A percentile compares a stretch with the other conserved stretches of the same genome.
Evolutionary conservation across 1,140 invertebrate species (phyloP).

Genomic region (Solenopsis invicta): DNA sequence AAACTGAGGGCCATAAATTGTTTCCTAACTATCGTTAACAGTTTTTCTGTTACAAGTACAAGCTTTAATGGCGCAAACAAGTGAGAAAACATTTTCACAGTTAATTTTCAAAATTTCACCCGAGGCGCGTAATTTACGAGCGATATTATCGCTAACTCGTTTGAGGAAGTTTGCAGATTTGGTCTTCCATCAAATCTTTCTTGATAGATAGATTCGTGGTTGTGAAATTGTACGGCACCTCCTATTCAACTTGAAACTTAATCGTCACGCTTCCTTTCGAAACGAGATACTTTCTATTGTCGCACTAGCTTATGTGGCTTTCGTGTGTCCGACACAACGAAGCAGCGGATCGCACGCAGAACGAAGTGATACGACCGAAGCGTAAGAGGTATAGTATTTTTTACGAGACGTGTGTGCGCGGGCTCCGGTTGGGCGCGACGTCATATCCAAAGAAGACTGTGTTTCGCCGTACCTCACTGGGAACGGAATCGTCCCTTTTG

Average conservation of each 20-base stretch:
- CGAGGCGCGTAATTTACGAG: background rate
- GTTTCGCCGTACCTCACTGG: slow-evolving; percentile 69
- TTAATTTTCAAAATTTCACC: background rate
- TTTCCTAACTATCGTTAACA: background rate
- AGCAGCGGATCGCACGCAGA: slow-evolving; percentile 1
- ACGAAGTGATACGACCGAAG: background rate
- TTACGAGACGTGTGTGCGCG: slow-evolving; percentile 24
- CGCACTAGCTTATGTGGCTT: slow-evolving; percentile 61
- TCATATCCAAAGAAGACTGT: slow-evolving; percentile 75
- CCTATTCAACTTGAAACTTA: slow-evolving; percentile 35
- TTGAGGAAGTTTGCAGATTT: slow-evolving; percentile 10
- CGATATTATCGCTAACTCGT: background rate
- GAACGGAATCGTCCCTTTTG: slow-evolving; percentile 66
- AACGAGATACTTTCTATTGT: slow-evolving; percentile 33
- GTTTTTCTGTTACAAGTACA: slow-evolving; percentile 10
- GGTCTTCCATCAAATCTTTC: slow-evolving; percentile 35
- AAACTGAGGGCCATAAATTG: background rate
- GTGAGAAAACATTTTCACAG: background rate
- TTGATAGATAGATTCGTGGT: slow-evolving; percentile 19
- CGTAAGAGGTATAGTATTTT: slow-evolving; percentile 29
- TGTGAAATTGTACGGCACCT: slow-evolving; percentile 8
- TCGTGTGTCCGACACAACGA: slow-evolving; percentile 19
- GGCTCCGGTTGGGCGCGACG: slow-evolving; percentile 34
- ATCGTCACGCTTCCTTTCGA: slow-evolving; percentile 59
- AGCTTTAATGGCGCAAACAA: background rate